phyloP scores from a whole-genome alignment of 2,113 vertebrate species.

The Amblyopsis rosae region DNA sequence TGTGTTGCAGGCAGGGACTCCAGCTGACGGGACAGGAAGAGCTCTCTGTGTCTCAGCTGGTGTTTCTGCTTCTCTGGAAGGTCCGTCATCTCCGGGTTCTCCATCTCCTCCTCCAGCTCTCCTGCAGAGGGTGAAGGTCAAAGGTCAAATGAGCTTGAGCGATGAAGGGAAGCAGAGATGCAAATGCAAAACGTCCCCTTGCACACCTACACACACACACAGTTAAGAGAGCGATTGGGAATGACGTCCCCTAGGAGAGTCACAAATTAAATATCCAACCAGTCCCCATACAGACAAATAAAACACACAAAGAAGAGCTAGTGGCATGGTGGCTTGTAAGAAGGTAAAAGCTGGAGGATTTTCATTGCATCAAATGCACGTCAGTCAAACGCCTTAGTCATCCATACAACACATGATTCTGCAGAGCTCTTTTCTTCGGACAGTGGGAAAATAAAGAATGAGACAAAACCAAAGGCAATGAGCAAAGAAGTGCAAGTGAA shows the following conservation, averaged over 20 bases:
- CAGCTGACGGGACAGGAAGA: slow-evolving; percentile 93
- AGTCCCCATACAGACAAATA: slow-evolving; percentile 1
- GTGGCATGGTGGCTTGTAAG: slow-evolving; percentile 1
- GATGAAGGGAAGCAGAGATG: slow-evolving; percentile 9
- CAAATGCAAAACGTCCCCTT: neutral
- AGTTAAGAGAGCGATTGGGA: too few relatives aligned
- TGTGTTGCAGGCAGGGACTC: slow-evolving; percentile 96
- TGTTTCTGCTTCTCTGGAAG: slow-evolving; percentile 94
- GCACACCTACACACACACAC: neutral
- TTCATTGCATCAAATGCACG: slow-evolving; percentile 16
- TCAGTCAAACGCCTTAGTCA: slow-evolving; percentile 34
- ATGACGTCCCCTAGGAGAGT: too few relatives aligned
- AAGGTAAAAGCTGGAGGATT: slow-evolving; percentile 4
- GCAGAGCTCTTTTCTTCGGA: slow-evolving; percentile 12
- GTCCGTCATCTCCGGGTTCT: slow-evolving; percentile 92
- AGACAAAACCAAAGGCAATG: neutral
- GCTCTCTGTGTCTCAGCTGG: slow-evolving; percentile 92
- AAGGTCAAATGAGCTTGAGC: slow-evolving; percentile 46
- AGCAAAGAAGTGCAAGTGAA: slow-evolving; percentile 16
- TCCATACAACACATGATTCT: slow-evolving; percentile 23
- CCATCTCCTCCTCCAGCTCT: slow-evolving; percentile 96
- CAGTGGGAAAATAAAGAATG: slow-evolving; percentile 1
- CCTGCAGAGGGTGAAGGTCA: slow-evolving; percentile 71
- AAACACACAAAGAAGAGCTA: neutral
- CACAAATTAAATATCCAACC: too few relatives aligned